These are phyloP conservation scores for Timema cristinae DNA, from an alignment of 2,888 invertebrate species.

Conservation along the genomic window DNA sequence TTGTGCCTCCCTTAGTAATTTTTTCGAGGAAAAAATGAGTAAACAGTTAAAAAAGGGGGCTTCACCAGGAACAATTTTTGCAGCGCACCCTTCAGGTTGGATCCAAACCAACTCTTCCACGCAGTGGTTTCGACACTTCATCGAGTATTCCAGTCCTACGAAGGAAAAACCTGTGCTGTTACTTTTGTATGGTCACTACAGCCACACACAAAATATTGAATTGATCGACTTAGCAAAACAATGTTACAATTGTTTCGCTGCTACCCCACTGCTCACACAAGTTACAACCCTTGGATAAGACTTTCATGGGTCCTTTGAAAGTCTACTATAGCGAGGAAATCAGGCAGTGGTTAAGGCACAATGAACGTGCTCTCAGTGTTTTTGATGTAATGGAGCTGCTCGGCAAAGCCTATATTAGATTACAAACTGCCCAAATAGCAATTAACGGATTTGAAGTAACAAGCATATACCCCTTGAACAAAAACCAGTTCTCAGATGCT, in stretches of 20 bases:
- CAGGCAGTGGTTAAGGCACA: constrained; percentile 19
- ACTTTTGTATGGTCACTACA: constrained; percentile 23
- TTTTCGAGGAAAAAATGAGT: too few relatives aligned
- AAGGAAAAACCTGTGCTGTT: constrained; percentile 24
- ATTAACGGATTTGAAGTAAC: constrained; percentile 25
- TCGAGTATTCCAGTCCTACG: constrained; percentile 20
- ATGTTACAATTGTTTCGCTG: constrained; percentile 24
- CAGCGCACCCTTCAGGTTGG: too few relatives aligned
- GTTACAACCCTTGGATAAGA: constrained; percentile 24
- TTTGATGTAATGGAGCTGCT: constrained; percentile 23
- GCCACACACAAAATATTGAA: constrained; percentile 23
- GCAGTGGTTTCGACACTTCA: constrained; percentile 25
- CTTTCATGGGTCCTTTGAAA: constrained; percentile 26
- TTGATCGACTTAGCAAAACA: constrained; percentile 22
- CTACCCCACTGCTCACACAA: not conserved
- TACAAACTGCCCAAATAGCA: constrained; percentile 23
- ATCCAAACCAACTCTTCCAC: constrained; percentile 22
- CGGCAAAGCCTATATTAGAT: constrained; percentile 20
- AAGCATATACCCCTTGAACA: constrained; percentile 23
- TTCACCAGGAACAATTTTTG: too few relatives aligned
- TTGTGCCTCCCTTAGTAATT: too few relatives aligned
- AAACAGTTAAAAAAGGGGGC: too few relatives aligned
- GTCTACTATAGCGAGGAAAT: constrained; percentile 24
- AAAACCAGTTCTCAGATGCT: constrained; percentile 25
- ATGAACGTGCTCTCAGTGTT: constrained; percentile 20